Evolutionary conservation across 2,888 invertebrate species (phyloP), one percentile per base, ranked within the genome.

Genomic region (Chesias legatella): DNA sequence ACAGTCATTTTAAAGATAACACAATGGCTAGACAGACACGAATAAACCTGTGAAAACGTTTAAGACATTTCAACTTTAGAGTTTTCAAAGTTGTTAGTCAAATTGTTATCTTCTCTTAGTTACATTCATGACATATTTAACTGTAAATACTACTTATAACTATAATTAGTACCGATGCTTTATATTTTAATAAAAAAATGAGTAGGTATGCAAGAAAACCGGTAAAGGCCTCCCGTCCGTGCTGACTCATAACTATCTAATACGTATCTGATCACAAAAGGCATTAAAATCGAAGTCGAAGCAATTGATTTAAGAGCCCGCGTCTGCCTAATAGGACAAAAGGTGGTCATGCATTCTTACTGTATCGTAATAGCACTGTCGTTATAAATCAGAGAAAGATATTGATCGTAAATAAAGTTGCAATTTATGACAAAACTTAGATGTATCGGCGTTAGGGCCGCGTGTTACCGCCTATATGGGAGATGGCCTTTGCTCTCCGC

Each of bases 331-430:
- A 56, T 59, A 61, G 58, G 57, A 62, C 63, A 67, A 65, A 60
- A 51, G 53, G 57, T 51, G 54, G 57, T 55, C 56, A 60, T 60
- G 53, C 60, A 58, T 62, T 55, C 58, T 57, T 53, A 57, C 56
- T 56, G 52, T 55, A 63, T 64, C 60, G 68, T 76, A 75, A 79
- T 77, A 77, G 73, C 68, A 61, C 71, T 77, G 78, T 74, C 70
- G 58, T 56, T 59, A 67, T 82, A 79, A 81, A 83, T 83, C 81
- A 75, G 64, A 40, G 43, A 50, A 57, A 69, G 76, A 79, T 79
- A 81, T 78, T 73, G 78, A 74, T 76, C 75, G 71, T 82, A 78
- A 81, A 82, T 80, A 81, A 73, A 68, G 61, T 67, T 55, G 68
- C 69, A 63, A 79, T 81, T 77, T 81, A 83, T 80, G 75, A 78